Evolutionary conservation across 2,888 invertebrate genomes (phyloP), one percentile per base, ranked within the genome.

Genomic region (Lapara coniferarum): DNA sequence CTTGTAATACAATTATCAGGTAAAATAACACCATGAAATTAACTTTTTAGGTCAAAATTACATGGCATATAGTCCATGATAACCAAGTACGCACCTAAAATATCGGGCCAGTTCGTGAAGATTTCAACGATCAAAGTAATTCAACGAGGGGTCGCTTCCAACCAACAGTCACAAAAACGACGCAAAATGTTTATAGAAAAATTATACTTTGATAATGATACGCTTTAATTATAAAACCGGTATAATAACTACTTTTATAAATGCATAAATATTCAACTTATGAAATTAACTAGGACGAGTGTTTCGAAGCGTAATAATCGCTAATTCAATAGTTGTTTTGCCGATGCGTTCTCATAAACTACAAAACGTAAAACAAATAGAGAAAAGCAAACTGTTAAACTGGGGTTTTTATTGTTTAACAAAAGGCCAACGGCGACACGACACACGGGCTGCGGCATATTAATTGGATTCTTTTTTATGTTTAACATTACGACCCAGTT

Each of bases 401-500:
- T 69, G 53, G 56, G 52, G 14, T 44, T 46, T 63, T 46, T 68
- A 59, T 71, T 66, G 16, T 59, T 55, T 57, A 71, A 68, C 68
- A 68, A 71, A 71, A 71, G 69, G 66, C 51, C 66, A 53, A 66
- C 14, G 57, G 49, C 58, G 71, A 67, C 66, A 57, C 57, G 51
- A 49, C 57, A 63, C 66, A 69, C 67, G 57, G 66, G 52, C 67
- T 63, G 66, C 70, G 59, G 68, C 56, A 68, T 55, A 69, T 71
- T 72, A 69, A 71, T 69, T 55, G 69, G 30, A 52, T 68, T 69
- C 52, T 19, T 69, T 58, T 70, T 69, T 69, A 57, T 63, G 66
- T 67, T 71, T 71, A 52, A 68, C 49, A 68, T 68, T 83, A 81
- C 81, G 88, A 86, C 90, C 90, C 79, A 88, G 83, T 88, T 86